Evolutionary conservation across 2,113 vertebrate genomes (phyloP).

Genomic region (Zosterops lateralis): DNA sequence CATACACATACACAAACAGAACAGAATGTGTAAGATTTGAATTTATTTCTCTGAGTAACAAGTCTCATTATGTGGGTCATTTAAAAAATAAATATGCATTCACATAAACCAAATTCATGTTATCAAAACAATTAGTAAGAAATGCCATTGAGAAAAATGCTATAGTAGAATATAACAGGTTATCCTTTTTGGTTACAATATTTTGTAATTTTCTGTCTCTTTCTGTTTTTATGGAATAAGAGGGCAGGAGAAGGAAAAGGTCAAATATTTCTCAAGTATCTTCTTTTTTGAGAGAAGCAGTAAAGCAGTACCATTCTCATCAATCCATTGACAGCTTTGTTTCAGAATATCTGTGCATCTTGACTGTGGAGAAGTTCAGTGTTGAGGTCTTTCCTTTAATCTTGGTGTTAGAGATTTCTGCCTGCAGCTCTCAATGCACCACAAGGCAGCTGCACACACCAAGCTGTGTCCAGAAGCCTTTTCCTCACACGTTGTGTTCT

Average conservation of each 20-base stretch:
- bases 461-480: neutral
- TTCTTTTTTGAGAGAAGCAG: neutral
- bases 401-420: neutral
- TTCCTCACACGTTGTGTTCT: neutral
- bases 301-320: neutral
- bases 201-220: neutral
- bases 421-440: neutral
- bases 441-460: neutral
- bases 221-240: neutral
- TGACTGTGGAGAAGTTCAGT: neutral
- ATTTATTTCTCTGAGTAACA: slow-evolving; percentile 36
- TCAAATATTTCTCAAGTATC: neutral
- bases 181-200: neutral
- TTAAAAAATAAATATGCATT: neutral
- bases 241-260: too few relatives aligned
- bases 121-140: neutral
- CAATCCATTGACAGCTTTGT: neutral
- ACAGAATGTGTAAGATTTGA: neutral
- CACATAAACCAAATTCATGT: neutral
- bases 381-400: neutral
- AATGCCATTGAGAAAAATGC: neutral
- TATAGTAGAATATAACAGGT: neutral
- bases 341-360: neutral
- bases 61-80: neutral
- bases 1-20: neutral